These are phyloP conservation scores for Dasypogon diadema DNA, from an alignment of 2,888 invertebrate species.

Conservation along the genomic window DNA sequence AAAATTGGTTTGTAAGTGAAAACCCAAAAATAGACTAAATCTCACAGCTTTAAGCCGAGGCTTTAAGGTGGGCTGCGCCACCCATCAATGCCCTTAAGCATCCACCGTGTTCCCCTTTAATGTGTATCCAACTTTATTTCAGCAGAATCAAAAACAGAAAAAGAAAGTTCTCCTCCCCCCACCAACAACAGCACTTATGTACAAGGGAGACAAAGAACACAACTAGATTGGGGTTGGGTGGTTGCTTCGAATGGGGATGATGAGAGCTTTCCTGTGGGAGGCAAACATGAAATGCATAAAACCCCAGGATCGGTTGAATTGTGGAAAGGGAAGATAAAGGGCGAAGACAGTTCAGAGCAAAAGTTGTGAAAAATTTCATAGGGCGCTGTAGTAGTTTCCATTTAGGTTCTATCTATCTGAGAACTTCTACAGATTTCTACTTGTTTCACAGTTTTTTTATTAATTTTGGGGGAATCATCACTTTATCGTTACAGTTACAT, in stretches of 20 bases:
- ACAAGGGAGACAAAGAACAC: conserved; percentile 48
- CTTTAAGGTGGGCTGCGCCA: conserved; percentile 51
- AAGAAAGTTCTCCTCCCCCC: conserved; percentile 19
- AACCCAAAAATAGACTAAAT: conserved; percentile 54
- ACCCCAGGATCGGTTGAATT: conserved; percentile 34
- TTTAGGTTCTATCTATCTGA: background rate
- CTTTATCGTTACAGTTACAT: too few relatives aligned
- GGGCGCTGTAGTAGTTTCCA: background rate
- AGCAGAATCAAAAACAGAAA: conserved; percentile 53
- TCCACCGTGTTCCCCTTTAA: conserved; percentile 54
- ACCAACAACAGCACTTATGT: conserved; percentile 47
- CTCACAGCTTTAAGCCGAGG: conserved; percentile 50
- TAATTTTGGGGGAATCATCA: background rate
- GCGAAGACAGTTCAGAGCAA: conserved; percentile 50
- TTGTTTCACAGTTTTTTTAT: background rate
- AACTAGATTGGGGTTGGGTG: conserved; percentile 4
- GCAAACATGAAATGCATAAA: conserved; percentile 55
- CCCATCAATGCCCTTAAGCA: conserved; percentile 22
- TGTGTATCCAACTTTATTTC: conserved; percentile 56
- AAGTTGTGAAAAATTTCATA: conserved; percentile 27
- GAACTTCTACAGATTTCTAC: background rate
- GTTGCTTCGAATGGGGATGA: conserved; percentile 4
- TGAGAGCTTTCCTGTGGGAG: conserved; percentile 45
- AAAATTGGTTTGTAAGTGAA: conserved; percentile 53
- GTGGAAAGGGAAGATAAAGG: conserved; percentile 7